Base-by-base conservation (phyloP, 2,113 vertebrate genomes). In the Scomber scombrus region DNA sequence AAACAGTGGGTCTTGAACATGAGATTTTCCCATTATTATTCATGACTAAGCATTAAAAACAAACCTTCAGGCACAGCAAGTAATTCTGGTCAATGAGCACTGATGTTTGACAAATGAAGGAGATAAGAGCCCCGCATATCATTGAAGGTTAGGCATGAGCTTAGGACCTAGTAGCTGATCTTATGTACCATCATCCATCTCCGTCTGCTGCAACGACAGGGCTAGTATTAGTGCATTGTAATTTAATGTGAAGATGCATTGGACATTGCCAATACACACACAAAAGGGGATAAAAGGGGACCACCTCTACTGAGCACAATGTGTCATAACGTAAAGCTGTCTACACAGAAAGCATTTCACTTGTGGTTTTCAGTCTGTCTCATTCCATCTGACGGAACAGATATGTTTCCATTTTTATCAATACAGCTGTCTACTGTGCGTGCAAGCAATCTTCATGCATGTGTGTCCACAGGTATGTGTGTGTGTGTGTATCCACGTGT, bases 101-200 rank as follows among this genome's bases (percentile, higher is more conserved):
- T 3, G 43, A 49, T n/a, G 11, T 68, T 76, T 46, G 61, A 47
- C 19, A 58, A 21, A 31, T 68, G 19, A 75, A 55, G 9, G 16
- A 51, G 29, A n/a, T 18, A 47, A 65, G 34, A 54, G 45, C 52
- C 5, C n/a, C 61, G 34, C 15, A 4, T 26, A 61, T 77, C 31
- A 51, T 55, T 52, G 57, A 68, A 52, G 57, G 54, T 68, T 49
- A 67, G 51, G 11, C 51, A 60, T 72, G 50, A 70, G 60, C 23
- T 5, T 23, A 8, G 54, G 43, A 43, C 18, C 47, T 68, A 76
- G 76, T 71, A 71, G 45, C 18, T 8, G 21, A 71, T 71, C 50
- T 69, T 29, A 18, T 80, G 62, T 15, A 70, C 50, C 23, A 65
- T 57, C 80, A 84, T 86, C 75, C 21, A 52, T 82, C 68, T 81